Evolutionary conservation across 1,140 invertebrate species (phyloP), one percentile per base, ranked within the genome.

Genomic region (Armadillidium nasatum): DNA sequence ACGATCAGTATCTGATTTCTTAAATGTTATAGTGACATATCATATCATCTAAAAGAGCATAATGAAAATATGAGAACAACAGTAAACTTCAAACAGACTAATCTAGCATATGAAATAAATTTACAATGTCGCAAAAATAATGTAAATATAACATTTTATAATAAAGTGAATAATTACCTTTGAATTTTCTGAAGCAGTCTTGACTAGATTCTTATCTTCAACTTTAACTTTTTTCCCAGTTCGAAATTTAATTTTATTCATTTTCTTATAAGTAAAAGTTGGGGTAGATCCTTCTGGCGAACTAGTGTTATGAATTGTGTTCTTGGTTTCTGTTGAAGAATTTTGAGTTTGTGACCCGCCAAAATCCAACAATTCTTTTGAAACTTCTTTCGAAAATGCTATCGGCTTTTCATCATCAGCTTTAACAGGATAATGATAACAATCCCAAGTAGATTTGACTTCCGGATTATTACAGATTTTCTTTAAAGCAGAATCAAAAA

Each of bases 171-270:
- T 33, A 33, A 33, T 3, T 33, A 33, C 33, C 33, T 33, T 6
- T 33, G 33, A 33, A 33, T 33, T 33, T 33, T 33, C 33, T 33
- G 33, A 6, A 33, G 33, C 33, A 33, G 6, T 3, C 6, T 33
- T 33, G 33, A 33, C 6, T 33, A 3, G 70, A 11, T 71, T 71
- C 23, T 71, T 7, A n/a, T 33, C 15, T 71, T 44, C 7, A 10
- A n/a, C 4, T 71, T 7, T 11, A 33, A 13, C n/a, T n/a, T 71
- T 71, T 21, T 71, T 44, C n/a, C 23, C 70, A 71, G 70, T 33
- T 71, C 44, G 44, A n/a, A 43, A 33, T 33, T 33, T 44, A 15
- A 71, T 43, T 71, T 44, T 71, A 71, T 33, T 71, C 10, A 44
- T 44, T 71, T 71, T 23, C 15, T 44, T 71, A 43, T 71, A 33